Conservation (phyloP, 2,113 vertebrate genomes). For the Fregetta grallaria region DNA sequence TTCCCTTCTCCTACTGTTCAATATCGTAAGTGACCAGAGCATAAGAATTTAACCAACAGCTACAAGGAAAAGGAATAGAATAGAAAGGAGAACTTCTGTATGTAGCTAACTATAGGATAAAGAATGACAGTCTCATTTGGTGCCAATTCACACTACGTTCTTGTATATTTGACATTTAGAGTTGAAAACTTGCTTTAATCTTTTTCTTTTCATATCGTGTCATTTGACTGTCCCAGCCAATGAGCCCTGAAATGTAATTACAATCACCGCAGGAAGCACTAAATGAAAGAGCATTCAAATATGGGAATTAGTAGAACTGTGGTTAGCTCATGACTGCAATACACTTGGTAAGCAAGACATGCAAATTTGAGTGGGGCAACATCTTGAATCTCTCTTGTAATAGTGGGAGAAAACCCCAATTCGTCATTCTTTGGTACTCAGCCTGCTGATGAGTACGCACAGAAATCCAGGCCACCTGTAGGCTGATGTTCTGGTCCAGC, state of each 20-base stretch:
- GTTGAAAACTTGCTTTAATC: background rate
- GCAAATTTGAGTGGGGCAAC: background rate
- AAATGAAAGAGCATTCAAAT: background rate
- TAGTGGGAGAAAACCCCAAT: background rate
- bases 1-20: background rate
- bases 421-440: background rate
- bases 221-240: background rate
- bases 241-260: background rate
- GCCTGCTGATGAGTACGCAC: fast-evolving
- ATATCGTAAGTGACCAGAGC: background rate
- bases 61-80: background rate
- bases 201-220: background rate
- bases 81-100: background rate
- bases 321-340: background rate
- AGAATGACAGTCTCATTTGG: background rate
- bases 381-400: background rate
- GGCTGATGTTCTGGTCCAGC: background rate
- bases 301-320: background rate
- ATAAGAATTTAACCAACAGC: background rate
- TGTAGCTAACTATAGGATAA: background rate
- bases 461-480: background rate
- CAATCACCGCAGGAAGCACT: background rate
- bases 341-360: background rate
- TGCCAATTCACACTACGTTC: background rate
- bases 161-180: background rate